A percentile compares a stretch with the other conserved stretches of the same genome.
Evolutionary conservation across 2,113 vertebrate genomes (phyloP).

Genomic region (Ariopsis seemanni): DNA sequence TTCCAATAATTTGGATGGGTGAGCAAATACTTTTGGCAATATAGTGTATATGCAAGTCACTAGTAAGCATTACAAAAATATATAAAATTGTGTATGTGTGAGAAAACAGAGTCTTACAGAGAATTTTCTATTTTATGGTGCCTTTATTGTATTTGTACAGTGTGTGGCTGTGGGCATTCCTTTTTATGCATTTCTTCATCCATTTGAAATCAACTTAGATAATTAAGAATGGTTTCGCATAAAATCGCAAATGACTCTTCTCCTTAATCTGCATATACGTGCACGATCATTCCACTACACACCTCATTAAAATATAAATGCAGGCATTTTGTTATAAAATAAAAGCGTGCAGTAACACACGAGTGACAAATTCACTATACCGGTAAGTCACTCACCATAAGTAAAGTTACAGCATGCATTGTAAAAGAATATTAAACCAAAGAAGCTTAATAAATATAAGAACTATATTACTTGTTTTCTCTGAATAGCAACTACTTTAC

Average conservation of each 20-base stretch:
- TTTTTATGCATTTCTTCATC: constrained; percentile 1
- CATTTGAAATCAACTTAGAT: constrained; percentile 54
- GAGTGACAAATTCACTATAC: neutral
- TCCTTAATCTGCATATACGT: constrained; percentile 39
- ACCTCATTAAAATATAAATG: neutral
- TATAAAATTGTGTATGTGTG: neutral
- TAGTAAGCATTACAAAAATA: neutral
- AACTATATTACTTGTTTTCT: neutral
- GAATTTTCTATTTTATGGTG: neutral
- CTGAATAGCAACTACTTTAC: neutral
- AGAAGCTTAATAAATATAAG: neutral
- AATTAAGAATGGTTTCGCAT: constrained; percentile 51
- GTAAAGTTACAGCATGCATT: neutral
- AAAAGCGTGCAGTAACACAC: neutral
- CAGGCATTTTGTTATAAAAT: neutral
- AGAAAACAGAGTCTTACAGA: neutral
- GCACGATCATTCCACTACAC: neutral
- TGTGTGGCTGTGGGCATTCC: neutral
- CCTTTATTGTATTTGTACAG: neutral
- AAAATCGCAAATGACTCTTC: constrained; percentile 28
- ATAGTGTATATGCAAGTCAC: neutral
- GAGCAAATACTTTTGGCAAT: no score
- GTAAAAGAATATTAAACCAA: neutral
- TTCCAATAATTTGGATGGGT: no score
- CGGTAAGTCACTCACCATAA: neutral